These are phyloP conservation scores for Porites lobata DNA, from an alignment of 92 coral and sea anemone species.

Conservation along the genomic window DNA sequence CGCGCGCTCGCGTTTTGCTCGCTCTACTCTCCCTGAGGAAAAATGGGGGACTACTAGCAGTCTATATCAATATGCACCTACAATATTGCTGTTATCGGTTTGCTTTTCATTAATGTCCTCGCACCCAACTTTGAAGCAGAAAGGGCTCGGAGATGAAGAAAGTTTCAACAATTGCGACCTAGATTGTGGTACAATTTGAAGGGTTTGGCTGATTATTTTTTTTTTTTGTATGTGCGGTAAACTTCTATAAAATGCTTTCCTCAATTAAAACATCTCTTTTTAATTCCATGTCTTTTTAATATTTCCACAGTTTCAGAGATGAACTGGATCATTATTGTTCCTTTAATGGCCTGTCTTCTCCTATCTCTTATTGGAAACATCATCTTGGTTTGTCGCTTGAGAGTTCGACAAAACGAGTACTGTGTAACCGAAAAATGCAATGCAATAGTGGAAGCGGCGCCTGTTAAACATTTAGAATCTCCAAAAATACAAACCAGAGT, in stretches of 20 bases:
- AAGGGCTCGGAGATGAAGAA: too few relatives aligned
- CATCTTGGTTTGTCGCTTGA: conserved; percentile 66
- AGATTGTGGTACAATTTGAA: too few relatives aligned
- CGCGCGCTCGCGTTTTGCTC: too few relatives aligned
- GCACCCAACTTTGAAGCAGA: too few relatives aligned
- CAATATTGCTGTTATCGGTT: too few relatives aligned
- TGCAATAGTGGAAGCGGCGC: background rate
- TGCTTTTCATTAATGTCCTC: too few relatives aligned
- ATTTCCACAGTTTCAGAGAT: conserved; percentile 50
- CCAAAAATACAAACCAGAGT: background rate
- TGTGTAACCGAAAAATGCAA: background rate
- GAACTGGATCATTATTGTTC: conserved; percentile 76
- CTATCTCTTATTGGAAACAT: conserved; percentile 68
- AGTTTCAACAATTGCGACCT: too few relatives aligned
- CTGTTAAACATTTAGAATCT: conserved; percentile 3
- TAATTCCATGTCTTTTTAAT: background rate
- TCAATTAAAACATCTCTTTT: background rate
- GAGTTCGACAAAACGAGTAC: conserved; percentile 30
- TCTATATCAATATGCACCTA: too few relatives aligned
- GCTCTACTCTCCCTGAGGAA: too few relatives aligned
- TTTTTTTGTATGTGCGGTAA: too few relatives aligned
- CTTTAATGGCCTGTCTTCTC: conserved; percentile 66
- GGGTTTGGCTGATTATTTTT: too few relatives aligned
- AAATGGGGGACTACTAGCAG: too few relatives aligned
- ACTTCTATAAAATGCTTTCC: background rate